phyloP scores from a whole-genome alignment of 2,888 invertebrate genomes.

The Zhuqinia jingwanae region DNA sequence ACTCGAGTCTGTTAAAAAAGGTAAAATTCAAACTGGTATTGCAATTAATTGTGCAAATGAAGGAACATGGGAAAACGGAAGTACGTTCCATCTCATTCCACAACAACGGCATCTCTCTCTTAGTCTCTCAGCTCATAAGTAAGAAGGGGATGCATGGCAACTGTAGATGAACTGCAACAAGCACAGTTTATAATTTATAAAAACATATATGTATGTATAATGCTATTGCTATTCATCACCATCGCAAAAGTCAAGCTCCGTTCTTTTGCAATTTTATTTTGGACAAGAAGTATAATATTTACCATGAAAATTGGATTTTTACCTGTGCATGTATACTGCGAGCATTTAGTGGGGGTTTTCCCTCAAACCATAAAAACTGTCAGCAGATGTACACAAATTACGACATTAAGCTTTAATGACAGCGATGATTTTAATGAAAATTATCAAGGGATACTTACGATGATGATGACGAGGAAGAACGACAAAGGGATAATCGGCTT shows the following conservation, averaged over 20 bases:
- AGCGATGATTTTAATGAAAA: not conserved
- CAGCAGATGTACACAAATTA: constrained; percentile 4
- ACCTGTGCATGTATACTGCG: too few species aligned
- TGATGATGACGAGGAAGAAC: constrained; percentile 4
- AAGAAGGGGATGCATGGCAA: too few species aligned
- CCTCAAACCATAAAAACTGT: constrained; percentile 13
- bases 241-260: too few species aligned
- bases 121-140: too few species aligned
- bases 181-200: not conserved
- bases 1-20: too few species aligned
- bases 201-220: too few species aligned
- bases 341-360: not conserved
- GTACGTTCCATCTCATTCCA: not conserved
- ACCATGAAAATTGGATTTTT: too few species aligned
- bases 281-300: too few species aligned
- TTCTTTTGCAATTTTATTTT: too few species aligned
- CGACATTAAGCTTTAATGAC: constrained; percentile 6
- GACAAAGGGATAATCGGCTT: not conserved
- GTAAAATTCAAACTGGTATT: not conserved
- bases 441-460: not conserved
- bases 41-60: not conserved
- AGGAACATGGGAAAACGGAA: not conserved
- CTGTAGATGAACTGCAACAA: too few species aligned
- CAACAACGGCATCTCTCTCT: not conserved
- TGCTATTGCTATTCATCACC: too few species aligned